Evolutionary conservation across 2,888 invertebrate species (phyloP).

Genomic region (Callyntrura guangdongensis): DNA sequence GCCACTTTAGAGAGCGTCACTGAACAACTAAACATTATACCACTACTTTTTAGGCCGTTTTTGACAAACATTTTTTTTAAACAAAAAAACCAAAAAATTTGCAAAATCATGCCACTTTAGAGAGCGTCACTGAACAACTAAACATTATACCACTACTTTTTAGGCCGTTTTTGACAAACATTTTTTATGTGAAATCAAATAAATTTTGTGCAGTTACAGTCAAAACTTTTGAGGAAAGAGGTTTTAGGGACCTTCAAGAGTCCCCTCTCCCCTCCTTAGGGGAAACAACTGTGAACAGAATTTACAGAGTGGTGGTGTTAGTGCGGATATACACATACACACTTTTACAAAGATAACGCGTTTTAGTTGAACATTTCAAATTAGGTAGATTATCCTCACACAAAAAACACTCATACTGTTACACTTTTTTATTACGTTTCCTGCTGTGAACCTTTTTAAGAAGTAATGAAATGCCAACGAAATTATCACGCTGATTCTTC

Average conservation of each 20-base stretch:
- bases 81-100: neutral
- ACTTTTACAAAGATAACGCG: neutral
- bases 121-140: slow-evolving; percentile 46
- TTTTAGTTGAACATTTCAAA: slow-evolving; percentile 45
- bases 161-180: slow-evolving; percentile 1
- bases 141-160: slow-evolving; percentile 31
- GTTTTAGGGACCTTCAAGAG: neutral
- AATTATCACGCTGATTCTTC: slow-evolving; percentile 65
- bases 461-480: slow-evolving; percentile 46
- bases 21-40: slow-evolving; percentile 38
- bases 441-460: slow-evolving; percentile 63
- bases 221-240: slow-evolving; percentile 16
- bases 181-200: slow-evolving; percentile 40
- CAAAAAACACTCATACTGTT: slow-evolving; percentile 38
- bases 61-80: slow-evolving; percentile 33
- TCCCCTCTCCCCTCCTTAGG: neutral
- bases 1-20: slow-evolving; percentile 50
- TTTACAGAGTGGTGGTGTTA: neutral
- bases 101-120: slow-evolving; percentile 60
- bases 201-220: neutral
- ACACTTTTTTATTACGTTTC: slow-evolving; percentile 72
- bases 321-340: neutral
- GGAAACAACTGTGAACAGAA: neutral
- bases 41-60: slow-evolving; percentile 14
- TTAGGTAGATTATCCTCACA: slow-evolving; percentile 41